These are phyloP conservation scores for Ploceus nigricollis DNA, from an alignment of 2,113 vertebrate genomes.

Conservation along the genomic window DNA sequence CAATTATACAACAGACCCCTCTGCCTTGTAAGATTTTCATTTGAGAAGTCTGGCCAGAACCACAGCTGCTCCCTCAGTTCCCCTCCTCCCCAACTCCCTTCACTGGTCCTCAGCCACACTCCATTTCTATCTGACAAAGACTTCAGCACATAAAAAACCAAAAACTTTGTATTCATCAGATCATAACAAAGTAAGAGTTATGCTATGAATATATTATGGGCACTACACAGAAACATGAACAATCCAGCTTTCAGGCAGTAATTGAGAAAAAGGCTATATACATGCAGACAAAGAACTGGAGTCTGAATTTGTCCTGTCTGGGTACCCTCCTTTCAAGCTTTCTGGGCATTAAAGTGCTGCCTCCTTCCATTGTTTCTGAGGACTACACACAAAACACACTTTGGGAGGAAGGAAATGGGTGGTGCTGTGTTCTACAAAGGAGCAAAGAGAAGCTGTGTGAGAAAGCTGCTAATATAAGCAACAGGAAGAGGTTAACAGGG, in stretches of 20 bases:
- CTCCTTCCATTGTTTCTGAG: constrained; percentile 44
- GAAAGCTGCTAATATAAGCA: constrained; percentile 25
- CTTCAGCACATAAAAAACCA: not conserved
- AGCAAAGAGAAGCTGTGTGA: constrained; percentile 7
- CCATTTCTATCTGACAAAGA: not conserved
- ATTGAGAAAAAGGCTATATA: not conserved
- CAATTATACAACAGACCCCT: not conserved
- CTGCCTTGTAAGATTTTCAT: not conserved
- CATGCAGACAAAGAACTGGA: not conserved
- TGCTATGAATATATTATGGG: not conserved
- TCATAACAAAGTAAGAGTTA: not conserved
- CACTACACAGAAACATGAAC: not conserved
- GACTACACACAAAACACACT: not conserved
- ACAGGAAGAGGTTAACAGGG: constrained; percentile 35
- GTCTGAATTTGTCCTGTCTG: not conserved
- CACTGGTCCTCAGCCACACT: not conserved
- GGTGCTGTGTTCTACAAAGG: not conserved
- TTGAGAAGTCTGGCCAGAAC: not conserved
- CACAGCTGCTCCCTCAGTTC: not conserved
- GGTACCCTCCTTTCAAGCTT: not conserved
- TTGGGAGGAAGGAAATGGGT: constrained; percentile 53
- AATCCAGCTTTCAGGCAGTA: not conserved
- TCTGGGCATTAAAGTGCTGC: not conserved
- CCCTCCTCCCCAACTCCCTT: not conserved
- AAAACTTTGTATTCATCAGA: not conserved